These are phyloP conservation scores for Dreissena rostriformis DNA, from an alignment of 1,140 invertebrate species.

Conservation along the genomic window DNA sequence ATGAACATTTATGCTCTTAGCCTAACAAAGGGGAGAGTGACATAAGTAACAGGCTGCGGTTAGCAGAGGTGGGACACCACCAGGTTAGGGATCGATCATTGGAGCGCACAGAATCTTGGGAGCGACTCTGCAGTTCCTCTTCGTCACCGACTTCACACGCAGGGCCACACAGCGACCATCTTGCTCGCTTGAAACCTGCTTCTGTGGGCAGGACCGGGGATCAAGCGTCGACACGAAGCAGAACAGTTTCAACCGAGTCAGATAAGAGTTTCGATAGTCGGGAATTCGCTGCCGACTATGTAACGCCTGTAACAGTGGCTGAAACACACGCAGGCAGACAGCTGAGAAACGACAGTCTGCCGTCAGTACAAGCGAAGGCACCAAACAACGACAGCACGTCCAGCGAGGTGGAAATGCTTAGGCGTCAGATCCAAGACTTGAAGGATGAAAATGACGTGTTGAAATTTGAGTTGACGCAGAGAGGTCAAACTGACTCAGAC, in stretches of 20 bases:
- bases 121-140: slow-evolving; percentile 40
- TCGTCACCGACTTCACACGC: slow-evolving; percentile 31
- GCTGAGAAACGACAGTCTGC: slow-evolving; percentile 33
- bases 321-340: slow-evolving; percentile 32
- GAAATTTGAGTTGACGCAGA: slow-evolving; percentile 56
- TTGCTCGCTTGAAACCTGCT: slow-evolving; percentile 7
- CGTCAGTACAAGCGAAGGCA: neutral
- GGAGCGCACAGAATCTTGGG: slow-evolving; percentile 45
- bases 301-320: slow-evolving; percentile 37
- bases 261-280: slow-evolving; percentile 35
- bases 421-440: slow-evolving; percentile 57
- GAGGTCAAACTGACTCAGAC: slow-evolving; percentile 54
- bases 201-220: neutral
- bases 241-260: slow-evolving; percentile 21
- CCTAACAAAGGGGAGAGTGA: slow-evolving; percentile 23
- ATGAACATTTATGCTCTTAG: slow-evolving; percentile 11
- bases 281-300: slow-evolving; percentile 31
- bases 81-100: slow-evolving; percentile 36
- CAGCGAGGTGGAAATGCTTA: slow-evolving; percentile 55
- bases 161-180: neutral
- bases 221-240: neutral
- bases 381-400: slow-evolving; percentile 20
- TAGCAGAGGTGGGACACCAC: slow-evolving; percentile 46
- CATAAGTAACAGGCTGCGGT: slow-evolving; percentile 44
- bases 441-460: slow-evolving; percentile 65